Conservation (phyloP, 30 jellyfish, hydroid and myxozoan species). For the Chironex yamaguchii region DNA sequence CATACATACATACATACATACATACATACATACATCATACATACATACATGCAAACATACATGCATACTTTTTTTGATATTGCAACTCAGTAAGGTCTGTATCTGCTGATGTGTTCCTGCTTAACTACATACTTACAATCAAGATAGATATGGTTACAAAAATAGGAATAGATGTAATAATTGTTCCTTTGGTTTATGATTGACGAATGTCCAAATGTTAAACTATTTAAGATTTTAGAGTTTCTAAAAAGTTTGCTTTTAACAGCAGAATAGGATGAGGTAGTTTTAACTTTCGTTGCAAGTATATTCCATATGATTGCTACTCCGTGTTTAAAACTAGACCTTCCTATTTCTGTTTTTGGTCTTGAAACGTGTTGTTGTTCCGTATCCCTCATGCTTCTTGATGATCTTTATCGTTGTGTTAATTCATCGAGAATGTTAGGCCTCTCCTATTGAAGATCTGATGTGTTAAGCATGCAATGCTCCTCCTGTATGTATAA, state of each 20-base stretch:
- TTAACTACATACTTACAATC: no score
- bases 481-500: constrained; percentile 28
- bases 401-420: constrained; percentile 46
- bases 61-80: no score
- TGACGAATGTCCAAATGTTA: background rate
- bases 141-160: no score
- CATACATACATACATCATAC: no score
- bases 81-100: no score
- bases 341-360: constrained; percentile 50
- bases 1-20: no score
- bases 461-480: constrained; percentile 55
- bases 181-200: no score
- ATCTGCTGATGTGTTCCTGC: no score
- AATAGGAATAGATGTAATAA: no score
- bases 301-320: constrained; percentile 53
- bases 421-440: constrained; percentile 47
- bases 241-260: constrained; percentile 41
- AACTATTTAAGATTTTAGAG: background rate
- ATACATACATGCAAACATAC: no score
- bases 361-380: constrained; percentile 40
- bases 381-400: constrained; percentile 57
- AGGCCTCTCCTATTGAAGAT: constrained; percentile 47
- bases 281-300: constrained; percentile 48
- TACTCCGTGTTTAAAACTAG: constrained; percentile 53
- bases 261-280: constrained; percentile 38